Conservation (phyloP, 2,113 vertebrate species). For the Anguilla japonica region DNA sequence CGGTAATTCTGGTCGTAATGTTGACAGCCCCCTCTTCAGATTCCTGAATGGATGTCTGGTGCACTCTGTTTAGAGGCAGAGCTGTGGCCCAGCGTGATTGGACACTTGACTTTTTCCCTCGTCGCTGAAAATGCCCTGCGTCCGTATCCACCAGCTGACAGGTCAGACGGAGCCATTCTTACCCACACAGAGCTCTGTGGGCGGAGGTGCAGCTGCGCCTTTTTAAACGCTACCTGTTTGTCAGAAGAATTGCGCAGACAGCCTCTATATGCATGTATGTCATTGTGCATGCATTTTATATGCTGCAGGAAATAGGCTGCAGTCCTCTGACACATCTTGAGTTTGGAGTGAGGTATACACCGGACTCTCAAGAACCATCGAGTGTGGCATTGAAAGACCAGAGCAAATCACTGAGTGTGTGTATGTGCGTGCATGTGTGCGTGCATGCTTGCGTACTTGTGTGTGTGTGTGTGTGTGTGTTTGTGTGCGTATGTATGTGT, state of each 20-base stretch:
- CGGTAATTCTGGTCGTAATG: not conserved
- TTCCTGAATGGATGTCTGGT: not conserved
- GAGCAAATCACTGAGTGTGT: not conserved
- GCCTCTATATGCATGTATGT: not conserved
- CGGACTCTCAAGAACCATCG: slow-evolving; percentile 13
- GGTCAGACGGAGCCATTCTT: too few relatives aligned
- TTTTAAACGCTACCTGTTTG: too few relatives aligned
- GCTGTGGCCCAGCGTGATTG: not conserved
- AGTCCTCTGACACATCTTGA: not conserved
- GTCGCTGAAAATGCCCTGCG: not conserved
- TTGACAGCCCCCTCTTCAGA: not conserved
- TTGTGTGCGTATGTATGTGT: too few relatives aligned
- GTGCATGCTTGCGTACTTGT: too few relatives aligned
- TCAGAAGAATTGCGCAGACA: too few relatives aligned
- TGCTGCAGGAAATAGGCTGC: not conserved
- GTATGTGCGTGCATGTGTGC: not conserved
- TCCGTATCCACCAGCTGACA: too few relatives aligned
- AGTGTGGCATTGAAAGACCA: slow-evolving; percentile 6
- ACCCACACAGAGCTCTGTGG: too few relatives aligned
- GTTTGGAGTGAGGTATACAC: not conserved
- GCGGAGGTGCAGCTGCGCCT: too few relatives aligned
- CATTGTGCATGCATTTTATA: not conserved
- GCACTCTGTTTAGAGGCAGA: not conserved
- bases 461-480: too few relatives aligned
- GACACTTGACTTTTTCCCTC: not conserved